Percentiles rank a stretch among this genome's conserved stretches.
These are phyloP conservation scores for Axis porcinus DNA, from an alignment of 2,113 vertebrate species.

Conservation along the genomic window DNA sequence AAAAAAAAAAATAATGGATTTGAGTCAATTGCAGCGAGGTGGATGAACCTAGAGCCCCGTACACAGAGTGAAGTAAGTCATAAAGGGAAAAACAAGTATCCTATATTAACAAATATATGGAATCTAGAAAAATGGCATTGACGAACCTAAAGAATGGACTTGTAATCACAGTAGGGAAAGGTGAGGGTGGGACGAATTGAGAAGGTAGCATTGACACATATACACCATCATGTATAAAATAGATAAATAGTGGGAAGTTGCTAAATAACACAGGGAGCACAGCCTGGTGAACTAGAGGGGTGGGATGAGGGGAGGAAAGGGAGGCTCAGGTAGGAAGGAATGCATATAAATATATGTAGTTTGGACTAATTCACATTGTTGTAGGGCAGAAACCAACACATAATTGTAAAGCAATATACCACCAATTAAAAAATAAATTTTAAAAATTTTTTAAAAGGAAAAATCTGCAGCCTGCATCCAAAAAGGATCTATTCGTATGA, in stretches of 20 bases:
- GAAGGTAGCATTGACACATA: background rate
- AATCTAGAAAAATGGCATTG: background rate
- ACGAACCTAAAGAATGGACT: background rate
- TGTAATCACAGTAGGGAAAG: background rate
- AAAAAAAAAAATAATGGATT: background rate
- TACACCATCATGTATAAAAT: background rate
- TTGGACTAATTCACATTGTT: background rate
- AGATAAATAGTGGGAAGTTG: background rate
- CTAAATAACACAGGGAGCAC: background rate
- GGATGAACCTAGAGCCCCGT: background rate
- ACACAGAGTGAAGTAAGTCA: background rate
- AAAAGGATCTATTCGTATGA: fast-evolving
- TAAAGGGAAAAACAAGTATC: background rate
- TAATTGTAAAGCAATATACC: background rate
- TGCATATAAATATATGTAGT: background rate
- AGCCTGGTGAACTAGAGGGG: background rate
- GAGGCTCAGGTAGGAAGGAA: background rate
- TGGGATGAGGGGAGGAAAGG: background rate
- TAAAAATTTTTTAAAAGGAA: background rate
- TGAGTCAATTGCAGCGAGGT: background rate
- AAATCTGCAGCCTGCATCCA: background rate
- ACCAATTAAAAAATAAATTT: background rate
- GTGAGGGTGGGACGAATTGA: background rate
- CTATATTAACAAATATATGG: background rate
- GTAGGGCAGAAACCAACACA: background rate